A percentile compares a stretch with the other conserved stretches of the same genome.
Evolutionary conservation across 2,113 vertebrate genomes (phyloP).

Genomic region (Coracopsis vasa): DNA sequence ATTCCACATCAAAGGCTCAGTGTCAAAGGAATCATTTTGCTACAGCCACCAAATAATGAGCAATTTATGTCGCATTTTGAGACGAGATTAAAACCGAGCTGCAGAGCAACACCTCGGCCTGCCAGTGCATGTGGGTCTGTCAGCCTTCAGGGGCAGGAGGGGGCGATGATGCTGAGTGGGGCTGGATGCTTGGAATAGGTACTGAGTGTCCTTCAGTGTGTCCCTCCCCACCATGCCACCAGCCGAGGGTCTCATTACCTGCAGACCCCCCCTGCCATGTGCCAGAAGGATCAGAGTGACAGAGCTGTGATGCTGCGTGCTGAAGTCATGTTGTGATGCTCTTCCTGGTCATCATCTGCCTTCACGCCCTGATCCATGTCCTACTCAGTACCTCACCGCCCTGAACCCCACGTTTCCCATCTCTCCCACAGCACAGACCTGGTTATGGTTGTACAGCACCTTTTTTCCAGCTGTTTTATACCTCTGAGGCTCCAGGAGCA

Average conservation of each 20-base stretch:
- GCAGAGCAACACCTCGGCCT: rapidly evolving
- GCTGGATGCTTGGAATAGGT: neutral
- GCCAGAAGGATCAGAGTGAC: neutral
- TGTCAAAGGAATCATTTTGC: neutral
- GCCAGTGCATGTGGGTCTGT: rapidly evolving
- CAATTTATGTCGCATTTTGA: neutral
- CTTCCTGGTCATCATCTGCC: neutral
- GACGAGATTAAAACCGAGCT: neutral
- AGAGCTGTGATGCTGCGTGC: rapidly evolving
- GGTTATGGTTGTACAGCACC: neutral
- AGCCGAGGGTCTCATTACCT: neutral
- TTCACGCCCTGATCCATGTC: rapidly evolving
- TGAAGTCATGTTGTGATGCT: rapidly evolving
- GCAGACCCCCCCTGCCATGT: neutral
- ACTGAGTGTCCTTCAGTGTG: neutral
- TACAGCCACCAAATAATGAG: neutral
- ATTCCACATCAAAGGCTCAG: slow-evolving; percentile 4
- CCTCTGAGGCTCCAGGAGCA: neutral
- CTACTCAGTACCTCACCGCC: rapidly evolving
- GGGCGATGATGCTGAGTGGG: neutral
- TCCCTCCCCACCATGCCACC: neutral
- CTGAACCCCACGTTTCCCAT: rapidly evolving
- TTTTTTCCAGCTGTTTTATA: neutral
- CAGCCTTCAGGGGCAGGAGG: rapidly evolving
- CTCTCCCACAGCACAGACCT: rapidly evolving